A percentile compares a stretch with the other conserved stretches of the same genome.
phyloP scores from a whole-genome alignment of 2,888 invertebrate genomes.

The Fragum whitleyi region DNA sequence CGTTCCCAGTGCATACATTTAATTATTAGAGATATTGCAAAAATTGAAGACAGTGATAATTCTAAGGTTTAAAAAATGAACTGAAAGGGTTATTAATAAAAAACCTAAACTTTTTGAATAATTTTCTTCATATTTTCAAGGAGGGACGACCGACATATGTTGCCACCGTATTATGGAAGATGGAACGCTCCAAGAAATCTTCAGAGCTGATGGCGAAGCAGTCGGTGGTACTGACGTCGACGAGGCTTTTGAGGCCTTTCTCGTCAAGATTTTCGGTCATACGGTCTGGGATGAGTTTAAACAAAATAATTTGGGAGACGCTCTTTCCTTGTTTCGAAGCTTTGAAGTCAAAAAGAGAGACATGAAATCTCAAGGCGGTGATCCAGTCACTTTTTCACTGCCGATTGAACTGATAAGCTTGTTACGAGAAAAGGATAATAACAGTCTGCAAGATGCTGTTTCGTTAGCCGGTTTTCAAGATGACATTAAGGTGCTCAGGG shows the following conservation, averaged over 20 bases:
- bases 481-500: background rate
- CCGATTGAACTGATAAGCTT: background rate
- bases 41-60: too few relatives aligned
- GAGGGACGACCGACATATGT: slow-evolving; percentile 13
- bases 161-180: background rate
- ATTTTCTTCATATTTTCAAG: too few relatives aligned
- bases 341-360: background rate
- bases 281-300: background rate
- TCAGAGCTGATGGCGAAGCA: background rate
- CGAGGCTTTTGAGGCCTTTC: background rate
- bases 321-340: background rate
- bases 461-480: background rate
- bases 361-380: background rate
- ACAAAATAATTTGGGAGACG: background rate
- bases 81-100: too few relatives aligned
- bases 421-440: background rate
- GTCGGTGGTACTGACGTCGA: slow-evolving; percentile 2
- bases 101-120: too few relatives aligned
- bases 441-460: background rate
- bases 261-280: background rate
- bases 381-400: background rate
- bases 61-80: too few relatives aligned
- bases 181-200: background rate
- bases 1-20: too few relatives aligned
- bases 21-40: too few relatives aligned